Percentiles rank a stretch among this genome's conserved stretches.
These are phyloP conservation scores for Brevimyrus niger DNA, from an alignment of 2,113 vertebrate species.

Conservation along the genomic window DNA sequence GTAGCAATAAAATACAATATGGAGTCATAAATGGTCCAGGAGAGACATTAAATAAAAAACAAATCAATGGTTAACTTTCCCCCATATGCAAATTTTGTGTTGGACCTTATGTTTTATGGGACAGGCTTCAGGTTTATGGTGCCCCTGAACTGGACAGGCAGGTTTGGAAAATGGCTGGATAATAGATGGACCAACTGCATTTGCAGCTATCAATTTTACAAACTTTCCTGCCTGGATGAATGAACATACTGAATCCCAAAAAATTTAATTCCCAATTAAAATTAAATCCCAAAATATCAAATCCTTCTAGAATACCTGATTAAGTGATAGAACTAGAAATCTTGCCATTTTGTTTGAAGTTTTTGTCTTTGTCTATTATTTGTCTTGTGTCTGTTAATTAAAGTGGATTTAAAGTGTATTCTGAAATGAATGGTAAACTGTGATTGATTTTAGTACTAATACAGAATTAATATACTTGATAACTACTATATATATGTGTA, in stretches of 20 bases:
- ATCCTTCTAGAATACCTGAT: too few relatives aligned
- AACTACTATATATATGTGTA: too few relatives aligned
- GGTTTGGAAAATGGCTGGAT: not conserved
- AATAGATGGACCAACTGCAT: not conserved
- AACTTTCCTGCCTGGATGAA: not conserved
- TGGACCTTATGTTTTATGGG: not conserved
- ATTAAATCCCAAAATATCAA: not conserved
- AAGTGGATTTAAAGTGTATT: too few relatives aligned
- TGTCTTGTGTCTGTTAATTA: too few relatives aligned
- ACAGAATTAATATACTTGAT: too few relatives aligned
- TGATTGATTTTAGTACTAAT: too few relatives aligned
- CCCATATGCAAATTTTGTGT: not conserved
- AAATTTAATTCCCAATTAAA: not conserved
- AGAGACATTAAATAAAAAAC: not conserved
- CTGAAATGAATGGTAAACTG: too few relatives aligned
- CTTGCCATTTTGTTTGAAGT: not conserved
- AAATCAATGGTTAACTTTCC: not conserved
- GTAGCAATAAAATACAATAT: not conserved
- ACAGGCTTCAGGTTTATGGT: not conserved
- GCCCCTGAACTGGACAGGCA: not conserved
- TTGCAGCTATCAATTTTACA: not conserved
- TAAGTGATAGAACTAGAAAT: too few relatives aligned
- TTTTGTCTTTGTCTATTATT: not conserved
- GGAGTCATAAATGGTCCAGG: not conserved
- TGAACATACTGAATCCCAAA: not conserved